Evolutionary conservation across 1,140 invertebrate genomes (phyloP).

Genomic region (Saccostrea glomerata): DNA sequence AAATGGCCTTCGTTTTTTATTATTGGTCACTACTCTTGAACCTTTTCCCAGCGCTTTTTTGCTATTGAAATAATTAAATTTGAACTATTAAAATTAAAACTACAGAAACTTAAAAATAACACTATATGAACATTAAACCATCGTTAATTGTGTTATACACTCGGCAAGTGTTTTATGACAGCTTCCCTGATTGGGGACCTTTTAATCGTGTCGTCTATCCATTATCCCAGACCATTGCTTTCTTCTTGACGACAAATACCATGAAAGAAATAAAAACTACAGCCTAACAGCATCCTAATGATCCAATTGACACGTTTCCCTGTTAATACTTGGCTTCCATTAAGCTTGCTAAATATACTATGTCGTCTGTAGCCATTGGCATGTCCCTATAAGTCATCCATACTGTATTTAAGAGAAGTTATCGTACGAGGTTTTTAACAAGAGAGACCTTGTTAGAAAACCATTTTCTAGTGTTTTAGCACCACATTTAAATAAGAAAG

Average conservation of each 20-base stretch:
- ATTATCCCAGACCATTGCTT: neutral
- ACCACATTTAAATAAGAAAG: too few species aligned
- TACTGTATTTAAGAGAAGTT: neutral
- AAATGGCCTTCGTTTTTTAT: too few species aligned
- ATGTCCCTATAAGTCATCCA: neutral
- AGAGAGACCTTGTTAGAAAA: too few species aligned
- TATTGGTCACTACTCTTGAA: too few species aligned
- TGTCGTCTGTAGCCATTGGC: neutral
- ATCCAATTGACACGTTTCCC: neutral
- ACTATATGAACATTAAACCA: too few species aligned
- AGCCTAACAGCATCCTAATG: neutral
- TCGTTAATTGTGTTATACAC: too few species aligned
- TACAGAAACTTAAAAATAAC: too few species aligned
- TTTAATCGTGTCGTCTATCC: neutral
- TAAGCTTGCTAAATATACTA: neutral
- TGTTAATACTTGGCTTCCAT: slow-evolving; percentile 10
- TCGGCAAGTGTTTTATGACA: neutral
- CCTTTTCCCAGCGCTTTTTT: too few species aligned
- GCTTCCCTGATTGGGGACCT: neutral
- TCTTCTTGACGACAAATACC: neutral
- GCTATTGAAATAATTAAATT: too few species aligned
- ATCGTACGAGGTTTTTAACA: neutral
- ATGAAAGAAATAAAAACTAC: neutral
- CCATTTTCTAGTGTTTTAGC: too few species aligned
- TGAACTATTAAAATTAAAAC: too few species aligned